Percentiles rank a stretch among this genome's conserved stretches.
phyloP scores from a whole-genome alignment of 2,113 vertebrate species.

The Coryphaenoides rupestris region DNA sequence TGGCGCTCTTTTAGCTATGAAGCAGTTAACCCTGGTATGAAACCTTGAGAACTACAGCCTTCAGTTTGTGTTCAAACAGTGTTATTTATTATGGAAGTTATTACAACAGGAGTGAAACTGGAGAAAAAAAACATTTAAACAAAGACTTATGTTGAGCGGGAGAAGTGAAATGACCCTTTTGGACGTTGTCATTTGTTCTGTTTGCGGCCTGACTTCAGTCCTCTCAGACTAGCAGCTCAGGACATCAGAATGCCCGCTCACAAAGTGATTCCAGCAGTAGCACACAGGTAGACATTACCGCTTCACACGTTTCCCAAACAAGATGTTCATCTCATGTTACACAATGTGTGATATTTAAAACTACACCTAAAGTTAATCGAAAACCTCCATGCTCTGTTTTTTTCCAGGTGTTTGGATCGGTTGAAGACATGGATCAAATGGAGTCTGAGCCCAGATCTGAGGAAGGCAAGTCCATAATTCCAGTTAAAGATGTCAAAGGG shows the following conservation, averaged over 20 bases:
- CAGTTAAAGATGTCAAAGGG: constrained; percentile 48
- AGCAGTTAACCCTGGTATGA: too few species aligned
- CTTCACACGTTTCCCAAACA: neutral
- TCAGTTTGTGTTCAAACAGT: too few species aligned
- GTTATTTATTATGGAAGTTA: too few species aligned
- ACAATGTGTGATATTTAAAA: too few species aligned
- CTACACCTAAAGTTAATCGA: too few species aligned
- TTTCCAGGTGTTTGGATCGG: constrained; percentile 86
- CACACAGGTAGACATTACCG: constrained; percentile 80
- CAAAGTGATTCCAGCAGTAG: constrained; percentile 90
- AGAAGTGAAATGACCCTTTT: too few species aligned
- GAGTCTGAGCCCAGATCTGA: constrained; percentile 72
- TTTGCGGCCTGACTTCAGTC: constrained; percentile 67
- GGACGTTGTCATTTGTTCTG: too few species aligned
- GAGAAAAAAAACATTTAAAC: too few species aligned
- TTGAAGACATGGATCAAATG: constrained; percentile 76
- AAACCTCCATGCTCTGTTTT: neutral
- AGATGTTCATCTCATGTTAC: neutral
- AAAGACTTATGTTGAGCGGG: too few species aligned
- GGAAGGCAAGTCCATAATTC: constrained; percentile 67
- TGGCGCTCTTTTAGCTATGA: too few species aligned
- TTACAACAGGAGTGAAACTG: too few species aligned
- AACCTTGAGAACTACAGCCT: too few species aligned
- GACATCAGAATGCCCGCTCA: constrained; percentile 78
- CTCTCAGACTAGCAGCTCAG: constrained; percentile 88